A percentile compares a stretch with the other conserved stretches of the same genome.
phyloP scores from a whole-genome alignment of 2,888 invertebrate genomes.

The Drosophila kuntzei region DNA sequence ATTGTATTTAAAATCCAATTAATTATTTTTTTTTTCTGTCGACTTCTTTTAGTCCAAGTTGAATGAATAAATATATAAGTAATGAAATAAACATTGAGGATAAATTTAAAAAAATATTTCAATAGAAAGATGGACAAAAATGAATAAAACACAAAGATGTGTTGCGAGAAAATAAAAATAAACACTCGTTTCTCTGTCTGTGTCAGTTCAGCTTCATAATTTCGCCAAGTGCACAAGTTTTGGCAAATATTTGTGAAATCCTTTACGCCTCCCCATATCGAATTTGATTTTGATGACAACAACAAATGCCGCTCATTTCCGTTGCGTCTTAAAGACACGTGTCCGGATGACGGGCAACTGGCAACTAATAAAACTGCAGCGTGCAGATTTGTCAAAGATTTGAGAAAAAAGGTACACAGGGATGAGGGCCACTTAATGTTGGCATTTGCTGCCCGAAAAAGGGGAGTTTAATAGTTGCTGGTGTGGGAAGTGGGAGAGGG shows the following conservation, averaged over 20 bases:
- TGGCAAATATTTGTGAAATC: conserved; percentile 57
- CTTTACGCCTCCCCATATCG: conserved; percentile 28
- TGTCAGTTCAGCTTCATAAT: conserved; percentile 9
- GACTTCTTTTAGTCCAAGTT: too few relatives aligned
- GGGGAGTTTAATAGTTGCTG: background rate
- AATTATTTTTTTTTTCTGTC: too few relatives aligned
- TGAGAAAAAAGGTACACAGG: conserved; percentile 39
- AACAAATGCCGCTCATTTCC: conserved; percentile 71
- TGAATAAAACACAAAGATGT: background rate
- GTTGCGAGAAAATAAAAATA: background rate
- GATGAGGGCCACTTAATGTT: conserved; percentile 64
- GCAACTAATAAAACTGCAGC: conserved; percentile 75
- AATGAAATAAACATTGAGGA: background rate
- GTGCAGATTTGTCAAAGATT: conserved; percentile 73
- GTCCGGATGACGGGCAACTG: conserved; percentile 46
- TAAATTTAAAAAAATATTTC: background rate
- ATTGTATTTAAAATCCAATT: too few relatives aligned
- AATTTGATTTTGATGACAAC: conserved; percentile 37
- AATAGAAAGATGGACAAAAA: too few relatives aligned
- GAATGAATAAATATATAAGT: too few relatives aligned
- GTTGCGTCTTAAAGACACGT: conserved; percentile 71
- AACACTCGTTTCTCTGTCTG: background rate
- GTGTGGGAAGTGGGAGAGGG: too few relatives aligned
- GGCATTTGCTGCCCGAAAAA: conserved; percentile 41
- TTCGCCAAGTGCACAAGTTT: conserved; percentile 51